A percentile compares a stretch with the other conserved stretches of the same genome.
These are phyloP conservation scores for Maniola jurtina DNA, from an alignment of 1,140 invertebrate genomes.

Conservation along the genomic window DNA sequence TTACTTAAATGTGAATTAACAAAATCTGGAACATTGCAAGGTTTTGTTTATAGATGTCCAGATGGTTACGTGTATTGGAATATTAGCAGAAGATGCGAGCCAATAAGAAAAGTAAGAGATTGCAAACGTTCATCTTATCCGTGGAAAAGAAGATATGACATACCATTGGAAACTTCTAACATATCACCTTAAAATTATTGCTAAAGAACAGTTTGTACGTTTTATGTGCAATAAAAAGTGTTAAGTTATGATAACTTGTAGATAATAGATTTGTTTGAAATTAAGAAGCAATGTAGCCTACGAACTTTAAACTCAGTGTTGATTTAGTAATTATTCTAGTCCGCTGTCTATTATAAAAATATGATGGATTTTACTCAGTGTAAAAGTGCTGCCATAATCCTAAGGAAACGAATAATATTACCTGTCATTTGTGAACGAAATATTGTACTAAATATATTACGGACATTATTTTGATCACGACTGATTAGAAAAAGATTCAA, in stretches of 20 bases:
- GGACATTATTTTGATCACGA: constrained; percentile 71
- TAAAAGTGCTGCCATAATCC: constrained; percentile 52
- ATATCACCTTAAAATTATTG: constrained; percentile 47
- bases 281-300: background rate
- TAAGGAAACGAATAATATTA: constrained; percentile 33
- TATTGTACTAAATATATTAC: constrained; percentile 42
- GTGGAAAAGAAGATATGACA: constrained; percentile 73
- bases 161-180: constrained; percentile 77
- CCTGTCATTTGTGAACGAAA: constrained; percentile 66
- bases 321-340: constrained; percentile 28
- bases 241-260: constrained; percentile 3
- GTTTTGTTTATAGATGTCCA: constrained; percentile 88
- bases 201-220: background rate
- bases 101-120: constrained; percentile 78
- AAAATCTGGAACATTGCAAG: constrained; percentile 79
- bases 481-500: constrained; percentile 38
- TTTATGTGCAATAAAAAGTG: constrained; percentile 29
- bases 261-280: background rate
- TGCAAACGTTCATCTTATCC: constrained; percentile 74
- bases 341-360: constrained; percentile 18
- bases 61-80: constrained; percentile 87
- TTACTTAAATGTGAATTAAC: constrained; percentile 86
- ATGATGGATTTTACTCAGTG: constrained; percentile 14
- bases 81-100: constrained; percentile 87
- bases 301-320: background rate